Conservation (phyloP, 2,797 vertebrate species). For the Micrastur ruficollis region DNA sequence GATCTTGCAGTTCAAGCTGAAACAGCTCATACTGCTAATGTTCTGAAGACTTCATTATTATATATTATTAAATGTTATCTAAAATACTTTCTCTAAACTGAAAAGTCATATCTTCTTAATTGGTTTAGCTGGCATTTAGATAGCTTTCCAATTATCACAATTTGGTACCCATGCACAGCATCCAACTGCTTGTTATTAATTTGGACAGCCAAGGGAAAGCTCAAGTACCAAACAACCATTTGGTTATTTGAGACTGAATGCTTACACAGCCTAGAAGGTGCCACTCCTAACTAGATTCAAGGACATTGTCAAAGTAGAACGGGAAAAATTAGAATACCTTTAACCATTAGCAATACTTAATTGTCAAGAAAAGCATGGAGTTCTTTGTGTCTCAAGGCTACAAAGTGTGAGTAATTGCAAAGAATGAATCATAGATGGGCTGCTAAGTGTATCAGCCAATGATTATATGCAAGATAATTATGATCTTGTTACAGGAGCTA, state of each 20-base stretch:
- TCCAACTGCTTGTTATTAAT: background rate
- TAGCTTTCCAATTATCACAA: background rate
- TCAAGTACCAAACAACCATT: background rate
- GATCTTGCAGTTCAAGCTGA: background rate
- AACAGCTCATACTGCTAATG: background rate
- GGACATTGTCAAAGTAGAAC: background rate
- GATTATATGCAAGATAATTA: constrained; percentile 64
- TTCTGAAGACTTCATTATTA: background rate
- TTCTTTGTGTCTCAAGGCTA: constrained; percentile 4
- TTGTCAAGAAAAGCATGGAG: background rate
- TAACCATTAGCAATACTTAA: background rate
- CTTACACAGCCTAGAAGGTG: background rate
- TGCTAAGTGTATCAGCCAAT: constrained; percentile 66
- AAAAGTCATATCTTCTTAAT: background rate
- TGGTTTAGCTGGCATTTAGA: background rate
- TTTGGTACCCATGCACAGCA: background rate
- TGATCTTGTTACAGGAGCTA: constrained; percentile 65
- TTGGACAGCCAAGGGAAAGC: background rate
- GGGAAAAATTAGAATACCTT: background rate
- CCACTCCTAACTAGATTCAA: background rate
- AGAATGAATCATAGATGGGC: constrained; percentile 54
- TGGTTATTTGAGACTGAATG: background rate
- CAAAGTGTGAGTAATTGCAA: background rate
- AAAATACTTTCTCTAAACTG: background rate
- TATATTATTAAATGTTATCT: background rate